Base-by-base conservation (phyloP, 2,797 vertebrate species). In the Sciurus carolinensis region DNA sequence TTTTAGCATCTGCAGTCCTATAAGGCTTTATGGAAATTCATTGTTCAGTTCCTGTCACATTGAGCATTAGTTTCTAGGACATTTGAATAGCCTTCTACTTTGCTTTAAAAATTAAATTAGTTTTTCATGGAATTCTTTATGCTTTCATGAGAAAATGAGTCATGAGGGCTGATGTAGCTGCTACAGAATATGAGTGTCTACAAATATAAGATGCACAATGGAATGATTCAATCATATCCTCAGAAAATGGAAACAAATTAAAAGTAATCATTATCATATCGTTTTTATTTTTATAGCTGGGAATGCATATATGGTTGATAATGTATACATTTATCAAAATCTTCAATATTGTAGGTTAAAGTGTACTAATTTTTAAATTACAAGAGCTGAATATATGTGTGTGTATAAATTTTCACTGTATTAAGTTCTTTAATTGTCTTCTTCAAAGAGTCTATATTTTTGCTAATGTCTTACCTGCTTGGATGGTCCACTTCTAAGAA, bases 21-120 rank as follows among this genome's bases (percentile, higher is more conserved):
- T 39, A 82, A 75, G 36, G 3, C 39, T 72, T 88, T 9, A 8
- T 11, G 8, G 22, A 72, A 54, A 88, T 77, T 54, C 67, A 28
- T 36, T 14, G 5, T 69, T 75, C 15, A 3, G 26, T 39, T 64
- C 57, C 24, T 91, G 39, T 44, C 26, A 42, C 26, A 39, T 2
- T 17, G n/a, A 94, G 9, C 47, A 52, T 88, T 50, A 24, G 3
- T 82, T 85, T 33, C 30, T 39, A 79, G 54, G 26, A 28, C 8
- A 36, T 33, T 75, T 59, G 8, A 39, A 44, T 54, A 39, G 17
- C 3, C 1, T 86, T 69, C 11, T 44, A 36, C 2, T 59, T 81
- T 87, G 24, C 20, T 95, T 57, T 75, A 62, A 83, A 91, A 26
- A 90, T 47, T 92, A n/a, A 81, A 42, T 69, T 33, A 36, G 14